Evolutionary conservation across 2,113 vertebrate genomes (phyloP).

Genomic region (Calypte anna): DNA sequence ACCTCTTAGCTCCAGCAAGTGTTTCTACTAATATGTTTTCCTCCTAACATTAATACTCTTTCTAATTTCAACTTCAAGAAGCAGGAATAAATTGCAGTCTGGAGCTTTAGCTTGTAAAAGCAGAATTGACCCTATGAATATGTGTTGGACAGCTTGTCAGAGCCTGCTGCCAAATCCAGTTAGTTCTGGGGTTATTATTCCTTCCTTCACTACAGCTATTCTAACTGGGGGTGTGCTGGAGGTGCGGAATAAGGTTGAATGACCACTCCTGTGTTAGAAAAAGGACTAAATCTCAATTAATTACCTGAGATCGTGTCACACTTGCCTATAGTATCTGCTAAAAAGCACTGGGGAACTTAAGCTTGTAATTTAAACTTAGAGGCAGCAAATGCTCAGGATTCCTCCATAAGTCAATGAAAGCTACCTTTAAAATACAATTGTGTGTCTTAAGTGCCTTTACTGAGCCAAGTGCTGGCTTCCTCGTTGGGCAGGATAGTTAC

Average conservation of each 20-base stretch:
- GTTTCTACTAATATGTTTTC: conserved; percentile 55
- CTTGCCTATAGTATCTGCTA: not conserved
- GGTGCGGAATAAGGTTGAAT: not conserved
- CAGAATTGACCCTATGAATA: not conserved
- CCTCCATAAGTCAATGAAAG: not conserved
- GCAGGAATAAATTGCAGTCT: conserved; percentile 48
- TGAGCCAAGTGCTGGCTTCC: not conserved
- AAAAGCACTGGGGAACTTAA: not conserved
- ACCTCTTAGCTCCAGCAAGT: conserved; percentile 7
- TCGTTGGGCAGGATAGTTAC: accelerated
- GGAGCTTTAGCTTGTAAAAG: conserved; percentile 43
- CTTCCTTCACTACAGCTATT: conserved; percentile 5
- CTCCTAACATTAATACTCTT: conserved; percentile 31
- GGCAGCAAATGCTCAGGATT: not conserved
- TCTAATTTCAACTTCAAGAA: conserved; percentile 58
- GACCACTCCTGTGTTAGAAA: not conserved
- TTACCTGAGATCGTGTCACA: not conserved
- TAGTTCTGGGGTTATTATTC: conserved; percentile 51
- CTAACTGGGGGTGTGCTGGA: not conserved
- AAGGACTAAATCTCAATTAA: conserved; percentile 19
- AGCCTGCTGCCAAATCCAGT: conserved; percentile 58
- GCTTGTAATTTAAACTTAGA: not conserved
- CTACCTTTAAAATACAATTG: not conserved
- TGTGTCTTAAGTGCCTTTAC: not conserved
- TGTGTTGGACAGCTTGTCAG: conserved; percentile 38